Evolutionary conservation across 2,888 invertebrate genomes (phyloP), one percentile per base, ranked within the genome.

Genomic region (Synergus umbraculus): DNA sequence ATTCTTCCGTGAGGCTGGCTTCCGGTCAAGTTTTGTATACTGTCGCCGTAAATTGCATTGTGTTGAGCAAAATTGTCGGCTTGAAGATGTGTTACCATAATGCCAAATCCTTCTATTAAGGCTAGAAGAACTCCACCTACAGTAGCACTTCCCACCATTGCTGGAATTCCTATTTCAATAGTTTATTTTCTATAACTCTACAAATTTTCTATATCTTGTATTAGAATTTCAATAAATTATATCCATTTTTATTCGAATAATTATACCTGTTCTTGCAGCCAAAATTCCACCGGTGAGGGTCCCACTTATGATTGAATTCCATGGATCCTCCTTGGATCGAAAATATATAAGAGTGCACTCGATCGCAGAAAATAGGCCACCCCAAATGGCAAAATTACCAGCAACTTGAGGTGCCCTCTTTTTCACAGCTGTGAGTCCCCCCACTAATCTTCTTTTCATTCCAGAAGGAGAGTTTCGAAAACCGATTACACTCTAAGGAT

Each of bases 341-440:
- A 97, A 93, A 89, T 97, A 96, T 37, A 98, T 97, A 86, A 99
- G 92, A 22, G 97, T 95, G 92, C 99, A 99, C 92, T 99, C 99
- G 86, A 98, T 97, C 73, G 98, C 97, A 76, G 98, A 98, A 92
- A 99, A 99, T 94, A 98, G 96, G 73, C 98, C 98, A 84, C 99
- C 99, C 99, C 99, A 99, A 0, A 98, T 96, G 4, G 98, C 99
- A 93, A 99, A 99, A 92, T 97, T 98, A 22, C 98, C 98, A 66
- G 97, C 98, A 78, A 97, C 95, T 77, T 97, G 95, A 0, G 98
- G 98, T 13, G 97, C 97, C 84, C 97, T 93, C 86, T 96, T 95
- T 92, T 97, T 97, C 82, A 97, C 94, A 0, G 97, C 96, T 88
- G 96, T 94, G 88, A 95, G 92, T 91, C 96, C 96, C 79, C 96